Base-by-base conservation (phyloP, 2,888 invertebrate genomes). In the Drosophila barbarae region DNA sequence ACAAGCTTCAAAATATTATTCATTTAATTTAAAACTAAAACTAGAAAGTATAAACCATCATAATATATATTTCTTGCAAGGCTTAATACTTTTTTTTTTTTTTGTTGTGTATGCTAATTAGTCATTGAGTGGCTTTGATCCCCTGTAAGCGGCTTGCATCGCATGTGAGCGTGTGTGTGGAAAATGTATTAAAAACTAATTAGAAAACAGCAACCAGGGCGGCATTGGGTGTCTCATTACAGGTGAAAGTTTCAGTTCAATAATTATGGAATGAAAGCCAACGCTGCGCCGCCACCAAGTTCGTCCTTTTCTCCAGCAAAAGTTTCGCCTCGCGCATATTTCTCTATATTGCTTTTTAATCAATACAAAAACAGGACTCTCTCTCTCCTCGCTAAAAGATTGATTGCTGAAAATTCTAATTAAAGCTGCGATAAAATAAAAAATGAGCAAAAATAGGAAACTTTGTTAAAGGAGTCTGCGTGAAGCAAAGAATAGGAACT, bases 161-260 rank as follows among this genome's bases (percentile, higher is more conserved):
- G 26, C 59, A 28, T 58, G 39, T 64, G 52, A 51, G 35, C 30
- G 10, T 38, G 38, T 42, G 46, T 21, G 28, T 53, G 51, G 46
- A 47, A 52, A 59, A 67, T 60, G 69, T 67, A 69, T 67, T 69
- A 64, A 69, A 71, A 71, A 64, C 69, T 71, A 69, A 69, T 69
- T 69, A 69, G 71, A 70, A 69, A 63, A 35, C 50, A 50, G 49
- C 50, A 30, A 32, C n/a, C 23, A 5, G n/a, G n/a, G 26, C 26
- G 18, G 26, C 18, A 18, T 15, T 18, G 18, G 32, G 35, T 49
- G 51, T 35, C 61, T 63, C 65, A 63, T 63, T 55, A 65, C 52
- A 32, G 64, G 56, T 67, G 68, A 67, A 68, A 67, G 64, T 64
- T 64, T 67, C 34, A 68, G 56, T 47, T 68, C 56, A 64, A 68